phyloP scores from a whole-genome alignment of 1,140 invertebrate species.

The Vanessa atalanta region DNA sequence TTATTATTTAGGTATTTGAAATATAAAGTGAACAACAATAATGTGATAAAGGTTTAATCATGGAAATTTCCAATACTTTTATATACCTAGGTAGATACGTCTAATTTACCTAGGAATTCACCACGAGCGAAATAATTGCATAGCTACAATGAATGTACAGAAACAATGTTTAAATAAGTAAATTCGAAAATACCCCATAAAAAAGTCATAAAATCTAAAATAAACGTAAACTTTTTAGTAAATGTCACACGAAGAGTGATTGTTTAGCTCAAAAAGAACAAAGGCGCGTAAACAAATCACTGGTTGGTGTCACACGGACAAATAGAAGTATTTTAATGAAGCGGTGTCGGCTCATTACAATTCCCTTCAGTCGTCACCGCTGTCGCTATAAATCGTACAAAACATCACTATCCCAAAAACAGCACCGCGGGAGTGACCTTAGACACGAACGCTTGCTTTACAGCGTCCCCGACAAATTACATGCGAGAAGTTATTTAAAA shows the following conservation, averaged over 20 bases:
- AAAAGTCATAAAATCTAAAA: slow-evolving; percentile 22
- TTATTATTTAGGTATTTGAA: too few species aligned
- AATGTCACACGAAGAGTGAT: slow-evolving; percentile 48
- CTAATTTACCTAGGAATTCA: too few species aligned
- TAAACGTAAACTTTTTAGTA: slow-evolving; percentile 41
- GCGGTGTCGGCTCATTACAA: slow-evolving; percentile 62
- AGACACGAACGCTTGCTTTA: slow-evolving; percentile 2
- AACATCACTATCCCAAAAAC: slow-evolving; percentile 58
- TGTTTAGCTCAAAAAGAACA: slow-evolving; percentile 48
- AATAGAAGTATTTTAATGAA: slow-evolving; percentile 78
- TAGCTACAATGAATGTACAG: not conserved
- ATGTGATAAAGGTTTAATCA: too few species aligned
- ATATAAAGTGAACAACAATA: too few species aligned
- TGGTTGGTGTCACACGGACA: slow-evolving; percentile 56
- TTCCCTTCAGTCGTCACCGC: slow-evolving; percentile 55
- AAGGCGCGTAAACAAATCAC: slow-evolving; percentile 71
- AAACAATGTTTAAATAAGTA: not conserved
- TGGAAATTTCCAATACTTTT: too few species aligned
- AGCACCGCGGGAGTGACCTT: slow-evolving; percentile 57
- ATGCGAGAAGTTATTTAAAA: not conserved
- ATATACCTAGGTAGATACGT: too few species aligned
- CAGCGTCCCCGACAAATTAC: not conserved
- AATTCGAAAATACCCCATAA: not conserved
- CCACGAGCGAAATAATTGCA: too few species aligned
- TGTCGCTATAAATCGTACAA: slow-evolving; percentile 56